Evolutionary conservation across 2,888 invertebrate species (phyloP).

Genomic region (Scaptodrosophila latifasciaeformis): DNA sequence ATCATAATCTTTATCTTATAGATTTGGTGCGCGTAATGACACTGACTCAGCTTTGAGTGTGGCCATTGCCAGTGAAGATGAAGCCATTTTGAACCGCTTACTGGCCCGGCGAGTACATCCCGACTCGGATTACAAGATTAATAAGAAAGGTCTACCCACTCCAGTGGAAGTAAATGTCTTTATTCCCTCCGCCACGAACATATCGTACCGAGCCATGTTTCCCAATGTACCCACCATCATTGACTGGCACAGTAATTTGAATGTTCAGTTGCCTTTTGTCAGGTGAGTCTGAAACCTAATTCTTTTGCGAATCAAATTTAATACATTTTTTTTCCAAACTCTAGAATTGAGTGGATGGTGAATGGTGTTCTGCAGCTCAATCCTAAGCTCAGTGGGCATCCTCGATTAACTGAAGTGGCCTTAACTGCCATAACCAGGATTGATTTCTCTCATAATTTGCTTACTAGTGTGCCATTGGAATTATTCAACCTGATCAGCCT

Average conservation of each 20-base stretch:
- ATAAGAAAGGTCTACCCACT: constrained; percentile 85
- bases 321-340: not conserved
- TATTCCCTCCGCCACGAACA: constrained; percentile 78
- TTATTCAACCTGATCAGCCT: constrained; percentile 90
- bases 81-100: constrained; percentile 84
- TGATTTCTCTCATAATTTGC: constrained; percentile 92
- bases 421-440: constrained; percentile 94
- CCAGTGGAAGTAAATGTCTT: constrained; percentile 76
- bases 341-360: constrained; percentile 85
- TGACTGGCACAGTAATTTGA: constrained; percentile 90
- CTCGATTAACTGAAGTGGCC: constrained; percentile 81
- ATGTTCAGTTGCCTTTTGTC: constrained; percentile 82
- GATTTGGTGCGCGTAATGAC: constrained; percentile 90
- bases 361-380: constrained; percentile 91
- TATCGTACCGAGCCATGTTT: constrained; percentile 87
- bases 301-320: not conserved
- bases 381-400: constrained; percentile 84
- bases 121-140: constrained; percentile 94
- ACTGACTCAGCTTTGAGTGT: constrained; percentile 87
- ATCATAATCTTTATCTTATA: constrained; percentile 20
- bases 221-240: constrained; percentile 90
- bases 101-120: constrained; percentile 92
- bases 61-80: constrained; percentile 84
- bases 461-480: constrained; percentile 85
- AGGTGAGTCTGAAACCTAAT: constrained; percentile 71